These are phyloP conservation scores for Cybosia mesomella DNA, from an alignment of 2,888 invertebrate species.

Conservation along the genomic window DNA sequence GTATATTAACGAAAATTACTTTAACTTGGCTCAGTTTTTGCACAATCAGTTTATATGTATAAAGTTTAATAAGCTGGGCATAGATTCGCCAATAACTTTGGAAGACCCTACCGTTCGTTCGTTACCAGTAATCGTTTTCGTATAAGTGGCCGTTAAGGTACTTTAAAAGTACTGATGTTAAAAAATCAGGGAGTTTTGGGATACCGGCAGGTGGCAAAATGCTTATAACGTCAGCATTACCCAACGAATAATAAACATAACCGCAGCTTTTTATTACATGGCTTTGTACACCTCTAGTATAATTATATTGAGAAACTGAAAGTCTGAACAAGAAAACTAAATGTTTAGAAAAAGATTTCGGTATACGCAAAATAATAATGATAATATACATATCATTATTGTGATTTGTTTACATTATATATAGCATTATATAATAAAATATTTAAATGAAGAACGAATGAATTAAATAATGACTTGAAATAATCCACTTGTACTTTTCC, in stretches of 20 bases:
- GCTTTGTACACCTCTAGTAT: too few species aligned
- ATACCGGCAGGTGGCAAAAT: constrained; percentile 15
- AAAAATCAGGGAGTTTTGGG: constrained; percentile 31
- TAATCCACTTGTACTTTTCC: too few species aligned
- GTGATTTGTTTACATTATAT: too few species aligned
- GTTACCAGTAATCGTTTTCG: constrained; percentile 11
- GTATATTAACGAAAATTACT: neutral
- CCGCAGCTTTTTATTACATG: constrained; percentile 1
- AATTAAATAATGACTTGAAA: too few species aligned
- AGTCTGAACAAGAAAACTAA: neutral
- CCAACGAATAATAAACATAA: too few species aligned
- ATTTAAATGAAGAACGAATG: too few species aligned
- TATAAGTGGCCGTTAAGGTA: constrained; percentile 24
- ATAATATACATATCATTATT: too few species aligned
- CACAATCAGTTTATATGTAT: neutral
- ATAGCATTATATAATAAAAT: too few species aligned
- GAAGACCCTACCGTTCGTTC: constrained; percentile 6
- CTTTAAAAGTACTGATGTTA: constrained; percentile 42
- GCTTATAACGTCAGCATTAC: constrained; percentile 32
- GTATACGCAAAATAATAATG: too few species aligned
- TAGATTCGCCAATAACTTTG: neutral
- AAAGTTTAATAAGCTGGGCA: neutral
- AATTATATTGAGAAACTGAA: neutral
- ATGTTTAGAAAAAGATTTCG: too few species aligned
- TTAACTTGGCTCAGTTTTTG: neutral